Evolutionary conservation across 2,113 vertebrate species (phyloP), one percentile per base, ranked within the genome.

Genomic region (Rutilus rutilus): DNA sequence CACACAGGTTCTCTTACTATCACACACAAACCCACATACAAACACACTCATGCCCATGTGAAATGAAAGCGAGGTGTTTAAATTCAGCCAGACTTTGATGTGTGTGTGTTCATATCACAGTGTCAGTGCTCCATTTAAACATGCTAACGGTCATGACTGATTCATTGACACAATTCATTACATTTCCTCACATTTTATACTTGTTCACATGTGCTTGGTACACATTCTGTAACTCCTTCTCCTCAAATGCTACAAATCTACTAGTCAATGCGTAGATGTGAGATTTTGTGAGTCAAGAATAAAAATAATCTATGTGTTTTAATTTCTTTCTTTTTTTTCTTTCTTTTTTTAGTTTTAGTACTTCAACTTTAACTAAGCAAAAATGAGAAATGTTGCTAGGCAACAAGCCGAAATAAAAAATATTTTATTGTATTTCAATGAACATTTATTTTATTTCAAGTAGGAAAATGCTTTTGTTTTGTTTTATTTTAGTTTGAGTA

Each of bases 1-100:
- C 92, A 94, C 92, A 80, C 90, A 84, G 91, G 91, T 91, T 92
- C 89, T 93, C 91, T 91, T 87, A 42, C 30, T 71, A 39, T 57
- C 42, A 83, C 59, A 83, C n/a, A 69, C 85, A 81, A 62, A 71
- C 77, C 79, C 64, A 80, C 77, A 86, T 42, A 74, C 19, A 83
- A 52, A 83, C 82, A 59, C 50, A 59, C 27, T 57, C 50, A 25
- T 25, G 36, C 42, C 42, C 42, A 42, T 42, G 10, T 57, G 27
- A 36, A 57, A 75, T 50, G 42, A 75, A 75, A 50, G 12, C 1
- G 42, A 25, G 71, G 71, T 17, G n/a, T 74, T 25, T 74, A 74
- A 74, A 74, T 23, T 15, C 42, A 25, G 12, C 9, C 67, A 23
- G 36, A n/a, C 10, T 21, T 76, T 30, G 11, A 76, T 59, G 52